These are phyloP conservation scores for Dynastes grantii DNA, from an alignment of 2,888 invertebrate species.

Conservation along the genomic window DNA sequence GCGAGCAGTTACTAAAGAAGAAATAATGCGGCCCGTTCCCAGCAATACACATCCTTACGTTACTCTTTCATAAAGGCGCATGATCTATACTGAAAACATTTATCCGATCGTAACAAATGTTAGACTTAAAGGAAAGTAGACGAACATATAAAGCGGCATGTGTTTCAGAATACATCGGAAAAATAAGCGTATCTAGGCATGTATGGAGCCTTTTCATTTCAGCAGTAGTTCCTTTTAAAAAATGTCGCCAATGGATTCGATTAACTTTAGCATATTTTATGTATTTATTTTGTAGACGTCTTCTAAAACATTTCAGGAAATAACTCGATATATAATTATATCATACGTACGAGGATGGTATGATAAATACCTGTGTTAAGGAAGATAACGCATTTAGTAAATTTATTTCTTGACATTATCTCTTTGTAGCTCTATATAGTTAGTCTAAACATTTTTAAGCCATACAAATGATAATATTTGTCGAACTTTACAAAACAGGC, in stretches of 20 bases:
- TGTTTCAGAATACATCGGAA: conserved; percentile 48
- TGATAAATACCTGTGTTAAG: too few relatives aligned
- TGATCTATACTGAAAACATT: conserved; percentile 53
- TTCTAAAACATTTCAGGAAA: neutral
- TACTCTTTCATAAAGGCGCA: conserved; percentile 27
- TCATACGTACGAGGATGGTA: too few relatives aligned
- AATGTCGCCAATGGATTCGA: neutral
- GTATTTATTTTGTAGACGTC: neutral
- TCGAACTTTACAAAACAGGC: too few relatives aligned
- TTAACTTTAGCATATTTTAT: neutral
- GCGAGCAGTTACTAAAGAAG: conserved; percentile 58
- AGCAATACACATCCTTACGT: conserved; percentile 53
- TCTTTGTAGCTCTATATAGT: too few relatives aligned
- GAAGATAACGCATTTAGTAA: too few relatives aligned
- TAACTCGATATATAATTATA: too few relatives aligned
- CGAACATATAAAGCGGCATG: conserved; percentile 53
- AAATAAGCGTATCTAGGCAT: conserved; percentile 8
- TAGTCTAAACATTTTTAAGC: too few relatives aligned
- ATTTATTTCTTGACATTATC: too few relatives aligned
- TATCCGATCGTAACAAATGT: conserved; percentile 58
- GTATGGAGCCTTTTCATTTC: neutral
- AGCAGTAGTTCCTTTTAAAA: neutral
- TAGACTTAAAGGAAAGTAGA: conserved; percentile 53
- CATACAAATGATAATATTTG: too few relatives aligned
- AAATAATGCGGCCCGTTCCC: conserved; percentile 54